These are phyloP conservation scores for Semicossyphus pulcher DNA, from an alignment of 2,113 vertebrate species.

Conservation along the genomic window DNA sequence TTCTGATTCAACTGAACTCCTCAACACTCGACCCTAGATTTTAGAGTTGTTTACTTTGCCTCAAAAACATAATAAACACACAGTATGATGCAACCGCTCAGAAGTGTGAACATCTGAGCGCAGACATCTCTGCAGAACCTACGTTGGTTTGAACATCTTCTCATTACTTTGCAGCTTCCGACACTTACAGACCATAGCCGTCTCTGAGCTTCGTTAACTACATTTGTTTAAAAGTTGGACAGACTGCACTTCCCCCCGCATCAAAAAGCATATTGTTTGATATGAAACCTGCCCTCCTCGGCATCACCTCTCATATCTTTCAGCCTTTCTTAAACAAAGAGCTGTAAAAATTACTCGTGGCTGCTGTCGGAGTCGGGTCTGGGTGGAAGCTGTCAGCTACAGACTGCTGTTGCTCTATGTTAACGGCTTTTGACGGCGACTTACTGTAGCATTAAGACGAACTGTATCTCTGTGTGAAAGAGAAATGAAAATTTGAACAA, in stretches of 20 bases:
- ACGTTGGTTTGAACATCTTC: too few relatives aligned
- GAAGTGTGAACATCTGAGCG: too few relatives aligned
- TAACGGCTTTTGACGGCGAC: slow-evolving; percentile 43
- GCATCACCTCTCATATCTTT: background rate
- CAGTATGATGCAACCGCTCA: too few relatives aligned
- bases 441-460: slow-evolving; percentile 1
- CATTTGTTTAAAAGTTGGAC: background rate
- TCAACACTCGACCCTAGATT: too few relatives aligned
- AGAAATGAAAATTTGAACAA: slow-evolving; percentile 62
- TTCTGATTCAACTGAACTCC: too few relatives aligned
- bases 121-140: too few relatives aligned
- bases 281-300: background rate
- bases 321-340: background rate
- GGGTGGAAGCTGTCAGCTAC: background rate
- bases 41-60: too few relatives aligned
- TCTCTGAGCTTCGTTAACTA: background rate
- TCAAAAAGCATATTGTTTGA: background rate
- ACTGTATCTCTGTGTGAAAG: slow-evolving; percentile 2
- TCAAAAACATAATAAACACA: too few relatives aligned
- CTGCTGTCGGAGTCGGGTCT: background rate
- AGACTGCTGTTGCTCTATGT: slow-evolving; percentile 19
- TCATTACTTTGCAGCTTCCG: background rate
- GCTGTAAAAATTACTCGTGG: background rate
- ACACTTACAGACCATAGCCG: background rate
- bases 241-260: background rate